phyloP scores from a whole-genome alignment of 2,113 vertebrate species.

The Urocolius indicus region DNA sequence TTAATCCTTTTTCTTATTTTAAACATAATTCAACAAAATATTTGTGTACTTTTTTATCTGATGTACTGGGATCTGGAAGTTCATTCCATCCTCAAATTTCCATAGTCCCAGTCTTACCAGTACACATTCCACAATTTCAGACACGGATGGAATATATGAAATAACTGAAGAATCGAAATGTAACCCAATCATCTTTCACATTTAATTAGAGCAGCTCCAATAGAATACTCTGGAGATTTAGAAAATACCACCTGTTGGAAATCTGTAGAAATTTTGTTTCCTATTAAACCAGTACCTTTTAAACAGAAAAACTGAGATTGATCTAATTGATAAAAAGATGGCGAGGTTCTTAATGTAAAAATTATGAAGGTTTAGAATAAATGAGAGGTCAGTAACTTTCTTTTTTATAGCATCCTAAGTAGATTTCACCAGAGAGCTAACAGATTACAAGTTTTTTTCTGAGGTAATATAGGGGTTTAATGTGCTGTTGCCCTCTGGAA shows the following conservation, averaged over 20 bases:
- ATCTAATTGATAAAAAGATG: not conserved
- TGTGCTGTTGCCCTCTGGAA: not conserved
- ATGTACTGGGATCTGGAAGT: not conserved
- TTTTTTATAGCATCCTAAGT: not conserved
- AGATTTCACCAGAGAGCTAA: not conserved
- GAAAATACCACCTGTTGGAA: not conserved
- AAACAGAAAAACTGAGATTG: not conserved
- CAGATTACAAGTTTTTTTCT: not conserved
- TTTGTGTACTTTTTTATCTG: not conserved
- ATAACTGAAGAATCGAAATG: not conserved
- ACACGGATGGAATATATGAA: not conserved
- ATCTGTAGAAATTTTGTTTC: not conserved
- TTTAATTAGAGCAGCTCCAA: not conserved
- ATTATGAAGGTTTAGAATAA: not conserved
- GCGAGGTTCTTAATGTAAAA: not conserved
- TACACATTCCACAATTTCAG: not conserved
- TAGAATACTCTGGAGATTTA: not conserved
- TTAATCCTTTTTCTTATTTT: not conserved
- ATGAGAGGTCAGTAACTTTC: not conserved
- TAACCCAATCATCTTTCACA: not conserved
- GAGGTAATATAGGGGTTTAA: not conserved
- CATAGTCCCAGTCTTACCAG: not conserved
- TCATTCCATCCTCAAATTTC: not conserved
- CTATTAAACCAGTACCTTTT: not conserved
- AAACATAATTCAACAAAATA: not conserved